Conservation (phyloP, 2,797 vertebrate species). For the Enteromius treurensis region DNA sequence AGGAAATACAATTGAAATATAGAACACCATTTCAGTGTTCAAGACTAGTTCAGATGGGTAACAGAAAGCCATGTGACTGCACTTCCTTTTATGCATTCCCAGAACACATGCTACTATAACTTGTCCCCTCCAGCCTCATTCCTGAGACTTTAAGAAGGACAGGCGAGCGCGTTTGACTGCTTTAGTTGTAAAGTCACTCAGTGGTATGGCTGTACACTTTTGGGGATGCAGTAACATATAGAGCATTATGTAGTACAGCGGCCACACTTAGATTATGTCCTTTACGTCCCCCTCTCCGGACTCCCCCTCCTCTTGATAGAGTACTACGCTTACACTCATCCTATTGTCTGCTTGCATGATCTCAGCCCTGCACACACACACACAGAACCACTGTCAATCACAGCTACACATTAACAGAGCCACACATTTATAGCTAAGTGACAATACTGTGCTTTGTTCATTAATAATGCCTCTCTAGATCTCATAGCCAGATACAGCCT, state of each 20-base stretch:
- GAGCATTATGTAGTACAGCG: slow-evolving; percentile 40
- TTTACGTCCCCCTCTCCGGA: slow-evolving; percentile 50
- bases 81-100: slow-evolving; percentile 29
- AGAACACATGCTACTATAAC: slow-evolving; percentile 13
- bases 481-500: slow-evolving; percentile 66
- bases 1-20: neutral
- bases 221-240: slow-evolving; percentile 39
- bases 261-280: slow-evolving; percentile 51
- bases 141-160: neutral
- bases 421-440: slow-evolving; percentile 77
- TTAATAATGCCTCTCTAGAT: slow-evolving; percentile 60
- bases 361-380: slow-evolving; percentile 67
- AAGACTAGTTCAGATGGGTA: neutral
- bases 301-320: slow-evolving; percentile 69
- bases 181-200: slow-evolving; percentile 11
- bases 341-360: slow-evolving; percentile 80
- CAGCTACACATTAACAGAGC: slow-evolving; percentile 78
- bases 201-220: neutral
- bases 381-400: slow-evolving; percentile 68
- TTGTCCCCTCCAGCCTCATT: slow-evolving; percentile 22
- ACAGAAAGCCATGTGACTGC: neutral
- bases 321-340: slow-evolving; percentile 72
- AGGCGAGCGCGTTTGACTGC: neutral
- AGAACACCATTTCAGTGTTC: neutral
- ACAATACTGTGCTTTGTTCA: slow-evolving; percentile 79